These are phyloP conservation scores for Mus minutoides DNA, from an alignment of 2,797 vertebrate species.

Conservation along the genomic window DNA sequence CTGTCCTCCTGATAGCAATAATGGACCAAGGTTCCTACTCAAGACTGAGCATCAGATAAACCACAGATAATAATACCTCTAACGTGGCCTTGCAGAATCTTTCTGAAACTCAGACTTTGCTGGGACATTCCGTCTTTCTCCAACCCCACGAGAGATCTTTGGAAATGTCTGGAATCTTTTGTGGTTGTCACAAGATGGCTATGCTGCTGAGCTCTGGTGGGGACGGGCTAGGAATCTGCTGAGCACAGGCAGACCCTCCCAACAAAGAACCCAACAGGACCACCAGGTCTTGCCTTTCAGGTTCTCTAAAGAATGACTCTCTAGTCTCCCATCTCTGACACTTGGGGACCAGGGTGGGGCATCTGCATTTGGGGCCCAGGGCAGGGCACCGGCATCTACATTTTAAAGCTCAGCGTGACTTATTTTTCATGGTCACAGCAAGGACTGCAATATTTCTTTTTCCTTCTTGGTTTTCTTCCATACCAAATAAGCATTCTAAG, in stretches of 20 bases:
- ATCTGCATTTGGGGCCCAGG: not conserved
- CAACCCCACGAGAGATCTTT: not conserved
- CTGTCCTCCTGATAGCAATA: not conserved
- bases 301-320: not conserved
- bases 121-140: not conserved
- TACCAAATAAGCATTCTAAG: not conserved
- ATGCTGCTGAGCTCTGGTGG: not conserved
- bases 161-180: not conserved
- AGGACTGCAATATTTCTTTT: not conserved
- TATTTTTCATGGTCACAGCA: not conserved
- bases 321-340: not conserved
- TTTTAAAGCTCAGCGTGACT: slow-evolving; percentile 9
- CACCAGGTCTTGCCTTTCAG: not conserved
- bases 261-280: not conserved
- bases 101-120: slow-evolving; percentile 12
- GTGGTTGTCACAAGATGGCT: not conserved
- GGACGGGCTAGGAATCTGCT: not conserved
- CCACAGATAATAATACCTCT: not conserved
- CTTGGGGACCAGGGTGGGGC: not conserved
- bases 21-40: not conserved
- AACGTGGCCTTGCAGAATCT: not conserved
- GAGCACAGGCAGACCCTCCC: not conserved
- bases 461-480: slow-evolving; percentile 4
- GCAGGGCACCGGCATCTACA: not conserved
- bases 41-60: not conserved